These are phyloP conservation scores for Lophotriccus pileatus DNA, from an alignment of 2,797 vertebrate species.

Conservation along the genomic window DNA sequence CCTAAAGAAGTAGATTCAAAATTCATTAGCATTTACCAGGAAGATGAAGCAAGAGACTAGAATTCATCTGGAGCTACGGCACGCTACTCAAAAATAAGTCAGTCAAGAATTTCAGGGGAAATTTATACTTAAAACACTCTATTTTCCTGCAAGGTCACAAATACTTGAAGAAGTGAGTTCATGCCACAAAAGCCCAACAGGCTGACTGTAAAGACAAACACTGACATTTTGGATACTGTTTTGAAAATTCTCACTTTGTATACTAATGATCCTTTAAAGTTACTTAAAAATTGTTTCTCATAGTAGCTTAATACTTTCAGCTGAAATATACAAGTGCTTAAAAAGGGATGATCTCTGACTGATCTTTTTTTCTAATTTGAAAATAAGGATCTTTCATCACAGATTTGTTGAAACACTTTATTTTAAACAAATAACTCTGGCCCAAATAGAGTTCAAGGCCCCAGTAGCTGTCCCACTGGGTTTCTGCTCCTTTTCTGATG, in stretches of 20 bases:
- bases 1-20: neutral
- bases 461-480: neutral
- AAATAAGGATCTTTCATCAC: neutral
- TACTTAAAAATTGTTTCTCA: neutral
- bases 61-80: neutral
- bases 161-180: conserved; percentile 5
- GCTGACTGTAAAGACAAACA: neutral
- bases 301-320: neutral
- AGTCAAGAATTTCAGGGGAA: conserved; percentile 21
- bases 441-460: neutral
- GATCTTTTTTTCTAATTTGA: neutral
- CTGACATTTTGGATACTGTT: neutral
- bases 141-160: conserved; percentile 7
- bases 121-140: conserved; percentile 10
- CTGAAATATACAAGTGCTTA: neutral
- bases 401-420: neutral
- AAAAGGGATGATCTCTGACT: neutral
- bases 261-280: neutral
- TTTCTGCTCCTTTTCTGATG: neutral
- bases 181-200: neutral
- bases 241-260: neutral
- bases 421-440: neutral
- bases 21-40: conserved; percentile 12
- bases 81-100: conserved; percentile 29
- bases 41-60: neutral